Evolutionary conservation across 2,797 vertebrate species (phyloP), one percentile per base, ranked within the genome.

Genomic region (Cirrhinus mrigala): DNA sequence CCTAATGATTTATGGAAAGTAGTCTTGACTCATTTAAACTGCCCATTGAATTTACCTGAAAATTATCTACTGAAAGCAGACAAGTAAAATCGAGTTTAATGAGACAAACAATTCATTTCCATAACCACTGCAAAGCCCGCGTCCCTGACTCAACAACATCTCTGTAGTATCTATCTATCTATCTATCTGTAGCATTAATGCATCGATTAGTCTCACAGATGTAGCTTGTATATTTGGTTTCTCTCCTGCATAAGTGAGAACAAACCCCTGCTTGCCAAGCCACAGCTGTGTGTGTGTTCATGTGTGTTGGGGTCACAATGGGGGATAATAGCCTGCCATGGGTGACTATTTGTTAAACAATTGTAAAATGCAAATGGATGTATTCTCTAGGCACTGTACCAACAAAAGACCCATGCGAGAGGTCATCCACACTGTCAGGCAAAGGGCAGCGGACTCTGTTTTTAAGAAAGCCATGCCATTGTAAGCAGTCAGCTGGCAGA

Each of bases 311-410:
- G 91, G 88, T 94, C 93, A 92, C 91, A 90, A 92, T 85, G 85
- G 92, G 93, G 88, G 91, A 90, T 86, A 78, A 90, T 90, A 88
- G 82, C 89, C 82, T 91, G 88, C 90, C 87, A 90, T 82, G 89
- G 92, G 92, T 92, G 92, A 92, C 87, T 94, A 93, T 95, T 94
- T 95, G 93, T 92, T 93, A 93, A 92, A 94, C 93, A 93, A 93
- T 93, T 92, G 89, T 92, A 90, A 93, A 94, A 95, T 95, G 94
- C 94, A 94, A 94, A 95, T 95, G 82, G 66, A 46, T 85, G 87
- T 68, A 89, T 90, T 91, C 87, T 74, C 82, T 80, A 83, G 85
- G 89, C 89, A 89, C 92, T 92, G 93, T 91, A 89, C 90, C 89
- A 92, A 94, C 94, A 93, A 91, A 93, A 89, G 89, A 89, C 91